Evolutionary conservation across 2,113 vertebrate genomes (phyloP).

Genomic region (Marcusenius ussheri): DNA sequence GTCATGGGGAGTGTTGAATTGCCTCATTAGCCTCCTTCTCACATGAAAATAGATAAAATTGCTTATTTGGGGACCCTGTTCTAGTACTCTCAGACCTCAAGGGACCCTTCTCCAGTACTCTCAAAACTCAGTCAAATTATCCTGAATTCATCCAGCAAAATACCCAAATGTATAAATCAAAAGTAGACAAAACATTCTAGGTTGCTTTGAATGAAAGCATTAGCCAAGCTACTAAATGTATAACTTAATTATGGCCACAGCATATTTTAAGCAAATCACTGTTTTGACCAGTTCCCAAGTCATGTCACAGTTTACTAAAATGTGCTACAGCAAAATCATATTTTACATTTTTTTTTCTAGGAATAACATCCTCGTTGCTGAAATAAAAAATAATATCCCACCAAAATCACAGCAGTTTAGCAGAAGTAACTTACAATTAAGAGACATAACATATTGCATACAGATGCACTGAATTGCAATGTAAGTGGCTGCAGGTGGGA

Average conservation of each 20-base stretch:
- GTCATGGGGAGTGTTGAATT: neutral
- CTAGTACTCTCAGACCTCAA: neutral
- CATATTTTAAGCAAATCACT: neutral
- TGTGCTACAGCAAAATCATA: neutral
- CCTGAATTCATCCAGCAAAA: neutral
- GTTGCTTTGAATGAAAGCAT: neutral
- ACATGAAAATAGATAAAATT: neutral
- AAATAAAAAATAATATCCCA: neutral
- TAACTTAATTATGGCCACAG: neutral
- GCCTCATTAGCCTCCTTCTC: neutral
- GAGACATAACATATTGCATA: neutral
- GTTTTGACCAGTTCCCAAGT: neutral
- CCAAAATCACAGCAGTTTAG: neutral
- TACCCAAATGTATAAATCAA: neutral
- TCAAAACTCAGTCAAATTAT: neutral
- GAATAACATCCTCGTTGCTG: neutral
- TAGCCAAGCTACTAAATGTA: neutral
- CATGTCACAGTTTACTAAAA: neutral
- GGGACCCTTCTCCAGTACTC: neutral
- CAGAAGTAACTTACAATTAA: neutral
- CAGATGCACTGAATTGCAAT: neutral
- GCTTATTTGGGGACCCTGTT: neutral
- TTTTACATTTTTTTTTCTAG: neutral
- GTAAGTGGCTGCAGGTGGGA: neutral
- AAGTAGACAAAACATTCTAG: neutral